Conservation (phyloP, 2,888 invertebrate genomes). For the Callinectes sapidus region DNA sequence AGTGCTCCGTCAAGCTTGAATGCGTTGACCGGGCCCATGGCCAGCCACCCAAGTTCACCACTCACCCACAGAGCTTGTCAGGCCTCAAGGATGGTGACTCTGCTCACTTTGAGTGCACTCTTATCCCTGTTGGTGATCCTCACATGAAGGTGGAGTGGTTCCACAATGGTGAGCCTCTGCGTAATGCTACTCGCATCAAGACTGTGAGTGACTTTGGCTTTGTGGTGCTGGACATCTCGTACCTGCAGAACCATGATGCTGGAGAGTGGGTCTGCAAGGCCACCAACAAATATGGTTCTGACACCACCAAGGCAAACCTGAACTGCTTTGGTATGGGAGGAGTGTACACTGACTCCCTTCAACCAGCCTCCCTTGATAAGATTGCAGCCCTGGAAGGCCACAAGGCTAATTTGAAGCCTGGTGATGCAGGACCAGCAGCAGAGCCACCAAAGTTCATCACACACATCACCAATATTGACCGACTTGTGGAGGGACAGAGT, state of each 20-base stretch:
- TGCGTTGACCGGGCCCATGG: constrained; percentile 89
- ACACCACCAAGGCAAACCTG: constrained; percentile 89
- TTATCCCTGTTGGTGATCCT: constrained; percentile 95
- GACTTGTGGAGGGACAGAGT: constrained; percentile 94
- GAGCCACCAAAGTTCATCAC: constrained; percentile 93
- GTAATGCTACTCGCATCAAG: constrained; percentile 92
- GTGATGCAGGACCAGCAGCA: constrained; percentile 75
- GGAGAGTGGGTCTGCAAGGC: constrained; percentile 96
- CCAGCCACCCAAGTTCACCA: constrained; percentile 91
- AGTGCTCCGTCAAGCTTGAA: constrained; percentile 84
- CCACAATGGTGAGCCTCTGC: constrained; percentile 92
- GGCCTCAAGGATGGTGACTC: constrained; percentile 94
- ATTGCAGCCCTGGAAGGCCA: constrained; percentile 90
- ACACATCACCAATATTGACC: constrained; percentile 88
- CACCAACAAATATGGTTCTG: constrained; percentile 89
- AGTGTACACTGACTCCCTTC: constrained; percentile 90
- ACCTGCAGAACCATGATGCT: constrained; percentile 92
- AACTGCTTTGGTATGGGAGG: constrained; percentile 89
- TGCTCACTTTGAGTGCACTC: constrained; percentile 95
- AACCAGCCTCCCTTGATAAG: constrained; percentile 91
- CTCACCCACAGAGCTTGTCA: constrained; percentile 85
- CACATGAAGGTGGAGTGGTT: constrained; percentile 97
- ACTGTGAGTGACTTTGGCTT: constrained; percentile 96
- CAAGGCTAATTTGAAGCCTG: constrained; percentile 75
- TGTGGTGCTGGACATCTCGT: constrained; percentile 95